Evolutionary conservation across 2,888 invertebrate genomes (phyloP).

Genomic region (Acanthacorydalis orientalis): DNA sequence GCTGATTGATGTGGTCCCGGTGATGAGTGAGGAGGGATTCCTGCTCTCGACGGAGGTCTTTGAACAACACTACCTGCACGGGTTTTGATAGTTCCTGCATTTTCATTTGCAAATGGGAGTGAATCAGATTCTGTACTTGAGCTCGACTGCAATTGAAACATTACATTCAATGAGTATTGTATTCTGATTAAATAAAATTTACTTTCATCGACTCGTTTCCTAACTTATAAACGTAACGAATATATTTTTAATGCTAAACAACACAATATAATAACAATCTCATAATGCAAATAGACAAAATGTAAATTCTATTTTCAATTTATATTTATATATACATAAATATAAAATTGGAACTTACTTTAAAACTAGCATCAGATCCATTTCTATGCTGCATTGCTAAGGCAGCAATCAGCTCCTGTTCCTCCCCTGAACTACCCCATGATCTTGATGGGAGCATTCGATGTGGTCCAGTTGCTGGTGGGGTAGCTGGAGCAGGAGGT

Average conservation of each 20-base stretch:
- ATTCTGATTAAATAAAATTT: no score
- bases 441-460: conserved; percentile 33
- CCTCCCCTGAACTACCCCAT: conserved; percentile 30
- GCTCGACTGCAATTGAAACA: conserved; percentile 49
- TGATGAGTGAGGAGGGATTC: conserved; percentile 23
- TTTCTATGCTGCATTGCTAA: conserved; percentile 43
- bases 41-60: conserved; percentile 12
- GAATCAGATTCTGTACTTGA: conserved; percentile 94
- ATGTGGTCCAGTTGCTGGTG: conserved; percentile 33
- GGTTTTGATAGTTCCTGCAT: conserved; percentile 95
- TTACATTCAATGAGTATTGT: no score
- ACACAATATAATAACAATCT: no score
- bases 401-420: conserved; percentile 27
- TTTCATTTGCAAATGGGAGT: conserved; percentile 95
- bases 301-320: not conserved
- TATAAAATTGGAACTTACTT: conserved; percentile 32
- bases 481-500: conserved; percentile 43
- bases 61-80: conserved; percentile 30
- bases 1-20: conserved; percentile 11
- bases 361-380: conserved; percentile 70
- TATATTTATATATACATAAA: not conserved
- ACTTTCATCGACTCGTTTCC: no score
- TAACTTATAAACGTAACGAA: no score
- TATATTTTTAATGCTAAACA: no score
- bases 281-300: no score